Evolutionary conservation across 2,113 vertebrate species (phyloP).

Genomic region (Podarcis raffonei): DNA sequence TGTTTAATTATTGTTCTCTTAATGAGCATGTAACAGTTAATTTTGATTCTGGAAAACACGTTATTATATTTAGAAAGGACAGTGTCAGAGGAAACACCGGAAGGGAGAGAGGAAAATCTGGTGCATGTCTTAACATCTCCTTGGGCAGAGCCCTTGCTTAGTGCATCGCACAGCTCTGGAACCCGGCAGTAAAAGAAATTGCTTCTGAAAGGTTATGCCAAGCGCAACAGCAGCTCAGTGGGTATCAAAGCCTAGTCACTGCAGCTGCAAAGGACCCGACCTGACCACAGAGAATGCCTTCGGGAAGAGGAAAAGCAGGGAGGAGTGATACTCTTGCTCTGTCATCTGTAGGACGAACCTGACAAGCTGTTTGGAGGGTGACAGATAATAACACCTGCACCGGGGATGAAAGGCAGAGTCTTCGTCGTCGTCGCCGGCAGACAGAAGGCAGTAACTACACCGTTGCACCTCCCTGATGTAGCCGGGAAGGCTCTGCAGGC

Average conservation of each 20-base stretch:
- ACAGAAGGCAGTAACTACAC: neutral
- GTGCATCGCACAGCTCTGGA: neutral
- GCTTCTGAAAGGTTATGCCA: neutral
- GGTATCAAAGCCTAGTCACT: neutral
- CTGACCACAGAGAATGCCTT: neutral
- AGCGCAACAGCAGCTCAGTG: neutral
- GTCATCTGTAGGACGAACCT: neutral
- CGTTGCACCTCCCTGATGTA: neutral
- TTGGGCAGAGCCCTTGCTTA: neutral
- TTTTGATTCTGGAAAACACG: neutral
- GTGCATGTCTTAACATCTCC: neutral
- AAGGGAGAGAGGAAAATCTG: neutral
- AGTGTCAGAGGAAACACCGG: too few species aligned
- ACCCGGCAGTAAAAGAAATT: neutral
- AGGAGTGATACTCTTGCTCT: neutral
- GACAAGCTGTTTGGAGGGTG: conserved; percentile 9
- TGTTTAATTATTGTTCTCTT: neutral
- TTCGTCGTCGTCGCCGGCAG: neutral
- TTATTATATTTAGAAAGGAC: neutral
- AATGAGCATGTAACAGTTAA: neutral
- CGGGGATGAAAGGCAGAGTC: neutral
- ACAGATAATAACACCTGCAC: neutral
- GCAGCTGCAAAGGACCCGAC: neutral
- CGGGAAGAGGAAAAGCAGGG: neutral
- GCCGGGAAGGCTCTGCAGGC: neutral